Percentiles rank a stretch among this genome's conserved stretches.
Conservation (phyloP, 2,888 invertebrate species). For the Xestoiulus laeticollis region DNA sequence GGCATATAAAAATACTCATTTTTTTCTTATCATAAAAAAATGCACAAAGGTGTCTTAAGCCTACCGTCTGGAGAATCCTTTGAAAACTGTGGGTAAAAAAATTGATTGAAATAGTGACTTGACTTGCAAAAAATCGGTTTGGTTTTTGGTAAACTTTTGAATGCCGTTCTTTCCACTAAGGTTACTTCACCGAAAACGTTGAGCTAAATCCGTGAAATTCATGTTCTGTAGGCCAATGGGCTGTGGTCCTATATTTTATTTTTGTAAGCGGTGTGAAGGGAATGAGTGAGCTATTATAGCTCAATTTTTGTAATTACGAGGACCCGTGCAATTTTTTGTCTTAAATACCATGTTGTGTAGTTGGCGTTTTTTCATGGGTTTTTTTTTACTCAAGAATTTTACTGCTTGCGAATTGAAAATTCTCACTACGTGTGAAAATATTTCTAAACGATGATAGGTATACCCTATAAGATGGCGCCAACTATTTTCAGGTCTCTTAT, state of each 20-base stretch:
- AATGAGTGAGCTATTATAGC: constrained; percentile 1
- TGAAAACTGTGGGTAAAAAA: not conserved
- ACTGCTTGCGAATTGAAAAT: not conserved
- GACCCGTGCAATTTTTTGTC: constrained; percentile 25
- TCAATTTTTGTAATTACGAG: constrained; percentile 29
- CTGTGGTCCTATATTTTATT: not conserved
- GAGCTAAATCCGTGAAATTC: constrained; percentile 34
- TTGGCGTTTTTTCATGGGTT: not conserved
- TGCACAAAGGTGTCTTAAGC: constrained; percentile 35
- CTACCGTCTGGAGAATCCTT: constrained; percentile 20
- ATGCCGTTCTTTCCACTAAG: not conserved
- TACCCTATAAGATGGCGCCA: not conserved
- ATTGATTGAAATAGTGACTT: constrained; percentile 30
- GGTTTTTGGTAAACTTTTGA: not conserved
- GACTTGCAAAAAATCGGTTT: constrained; percentile 25
- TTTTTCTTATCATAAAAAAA: constrained; percentile 32
- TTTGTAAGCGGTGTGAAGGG: not conserved
- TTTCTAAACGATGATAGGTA: not conserved
- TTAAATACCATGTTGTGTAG: constrained; percentile 3
- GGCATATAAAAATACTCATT: constrained; percentile 22
- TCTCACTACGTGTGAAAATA: constrained; percentile 24
- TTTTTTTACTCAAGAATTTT: not conserved
- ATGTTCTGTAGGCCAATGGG: not conserved
- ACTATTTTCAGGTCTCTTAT: not conserved
- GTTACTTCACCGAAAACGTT: constrained; percentile 10